A percentile compares a stretch with the other conserved stretches of the same genome.
Conservation (phyloP, 2,888 invertebrate species). For the Lycophotia porphyrea region DNA sequence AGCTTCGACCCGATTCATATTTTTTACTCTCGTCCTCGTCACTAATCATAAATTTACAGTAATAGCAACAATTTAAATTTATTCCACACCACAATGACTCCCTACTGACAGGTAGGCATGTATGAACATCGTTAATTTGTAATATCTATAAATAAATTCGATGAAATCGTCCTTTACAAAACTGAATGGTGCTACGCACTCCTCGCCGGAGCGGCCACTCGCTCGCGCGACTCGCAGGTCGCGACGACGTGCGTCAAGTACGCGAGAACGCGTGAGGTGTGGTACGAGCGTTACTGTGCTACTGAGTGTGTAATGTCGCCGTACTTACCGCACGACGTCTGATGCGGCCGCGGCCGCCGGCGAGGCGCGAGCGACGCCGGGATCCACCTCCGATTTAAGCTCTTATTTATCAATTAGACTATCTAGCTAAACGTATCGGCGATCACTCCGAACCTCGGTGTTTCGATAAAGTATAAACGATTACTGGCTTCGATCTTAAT, state of each 20-base stretch:
- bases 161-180: constrained; percentile 89
- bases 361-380: constrained; percentile 78
- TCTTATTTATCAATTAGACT: constrained; percentile 87
- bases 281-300: constrained; percentile 61
- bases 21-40: constrained; percentile 84
- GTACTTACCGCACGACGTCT: constrained; percentile 79
- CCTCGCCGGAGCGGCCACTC: constrained; percentile 71
- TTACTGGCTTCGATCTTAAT: constrained; percentile 86
- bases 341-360: constrained; percentile 68
- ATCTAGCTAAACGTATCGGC: constrained; percentile 85
- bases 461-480: constrained; percentile 82
- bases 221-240: constrained; percentile 63
- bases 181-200: constrained; percentile 77
- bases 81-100: constrained; percentile 87
- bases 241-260: constrained; percentile 55
- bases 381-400: constrained; percentile 83
- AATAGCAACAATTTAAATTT: constrained; percentile 88
- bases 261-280: constrained; percentile 39
- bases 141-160: constrained; percentile 90
- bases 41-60: constrained; percentile 88
- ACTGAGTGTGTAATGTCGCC: constrained; percentile 70
- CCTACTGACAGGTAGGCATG: constrained; percentile 84
- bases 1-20: constrained; percentile 88
- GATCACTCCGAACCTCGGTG: constrained; percentile 83
- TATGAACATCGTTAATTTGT: constrained; percentile 87